phyloP scores from a whole-genome alignment of 2,888 invertebrate genomes.

The Tetranychus truncatus region DNA sequence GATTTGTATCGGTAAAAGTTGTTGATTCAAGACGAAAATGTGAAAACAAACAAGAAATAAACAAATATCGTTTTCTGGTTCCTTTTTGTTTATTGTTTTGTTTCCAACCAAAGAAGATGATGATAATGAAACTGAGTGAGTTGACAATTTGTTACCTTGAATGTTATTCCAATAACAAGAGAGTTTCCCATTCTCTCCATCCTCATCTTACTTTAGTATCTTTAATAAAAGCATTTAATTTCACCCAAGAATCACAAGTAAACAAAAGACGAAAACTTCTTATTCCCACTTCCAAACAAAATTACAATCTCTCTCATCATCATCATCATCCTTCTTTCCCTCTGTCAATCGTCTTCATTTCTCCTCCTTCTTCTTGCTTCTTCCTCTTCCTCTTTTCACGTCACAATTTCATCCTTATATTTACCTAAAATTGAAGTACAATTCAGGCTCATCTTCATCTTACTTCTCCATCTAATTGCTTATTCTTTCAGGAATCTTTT shows the following conservation, averaged over 20 bases:
- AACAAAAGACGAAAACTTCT: neutral
- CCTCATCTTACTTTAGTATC: neutral
- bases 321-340: neutral
- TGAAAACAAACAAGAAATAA: no score
- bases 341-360: neutral
- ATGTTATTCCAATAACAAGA: neutral
- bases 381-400: slow-evolving; percentile 5
- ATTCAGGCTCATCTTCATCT: neutral
- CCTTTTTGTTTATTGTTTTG: no score
- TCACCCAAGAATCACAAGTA: neutral
- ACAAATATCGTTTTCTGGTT: no score
- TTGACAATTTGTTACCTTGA: no score
- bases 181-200: neutral
- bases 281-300: neutral
- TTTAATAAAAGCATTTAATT: neutral
- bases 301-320: neutral
- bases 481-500: neutral
- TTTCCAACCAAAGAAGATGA: no score
- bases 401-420: neutral
- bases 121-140: no score
- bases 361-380: slow-evolving; percentile 2
- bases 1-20: no score
- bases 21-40: no score
- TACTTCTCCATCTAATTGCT: neutral
- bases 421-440: neutral